A percentile compares a stretch with the other conserved stretches of the same genome.
Conservation (phyloP, 2,888 invertebrate genomes). For the Allygus modestus region DNA sequence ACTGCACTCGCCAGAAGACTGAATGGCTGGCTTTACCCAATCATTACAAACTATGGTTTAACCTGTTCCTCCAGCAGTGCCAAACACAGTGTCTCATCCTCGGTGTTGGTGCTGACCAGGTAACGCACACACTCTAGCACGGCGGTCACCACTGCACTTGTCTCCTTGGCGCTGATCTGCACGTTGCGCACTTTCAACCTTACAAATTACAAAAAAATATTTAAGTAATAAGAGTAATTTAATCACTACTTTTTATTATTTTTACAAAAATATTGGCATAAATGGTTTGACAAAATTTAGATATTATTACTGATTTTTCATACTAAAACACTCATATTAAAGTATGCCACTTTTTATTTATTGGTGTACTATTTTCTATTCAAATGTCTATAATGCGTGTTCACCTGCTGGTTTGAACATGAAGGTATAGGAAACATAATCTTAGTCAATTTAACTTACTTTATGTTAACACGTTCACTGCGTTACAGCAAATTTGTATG, state of each 20-base stretch:
- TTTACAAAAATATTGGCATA: not conserved
- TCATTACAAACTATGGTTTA: not conserved
- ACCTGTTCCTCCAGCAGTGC: slow-evolving; percentile 66
- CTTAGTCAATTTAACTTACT: too few relatives aligned
- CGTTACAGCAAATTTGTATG: too few relatives aligned
- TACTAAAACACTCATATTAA: too few relatives aligned
- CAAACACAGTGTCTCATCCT: slow-evolving; percentile 72
- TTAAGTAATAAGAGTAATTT: slow-evolving; percentile 49
- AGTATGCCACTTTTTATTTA: too few relatives aligned
- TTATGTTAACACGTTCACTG: too few relatives aligned
- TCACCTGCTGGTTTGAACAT: too few relatives aligned
- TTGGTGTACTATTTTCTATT: too few relatives aligned
- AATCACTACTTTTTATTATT: not conserved
- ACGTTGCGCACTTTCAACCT: slow-evolving; percentile 81
- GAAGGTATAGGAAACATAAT: too few relatives aligned
- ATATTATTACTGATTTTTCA: too few relatives aligned
- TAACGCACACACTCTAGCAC: slow-evolving; percentile 87
- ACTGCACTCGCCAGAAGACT: too few relatives aligned
- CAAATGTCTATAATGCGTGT: too few relatives aligned
- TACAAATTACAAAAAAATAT: slow-evolving; percentile 72
- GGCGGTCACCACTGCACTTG: slow-evolving; percentile 81
- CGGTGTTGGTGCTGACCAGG: slow-evolving; percentile 77
- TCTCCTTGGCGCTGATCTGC: slow-evolving; percentile 82
- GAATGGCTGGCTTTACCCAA: too few relatives aligned
- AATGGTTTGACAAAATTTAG: not conserved